Evolutionary conservation across 2,888 invertebrate species (phyloP).

Genomic region (Piscicola geometra): DNA sequence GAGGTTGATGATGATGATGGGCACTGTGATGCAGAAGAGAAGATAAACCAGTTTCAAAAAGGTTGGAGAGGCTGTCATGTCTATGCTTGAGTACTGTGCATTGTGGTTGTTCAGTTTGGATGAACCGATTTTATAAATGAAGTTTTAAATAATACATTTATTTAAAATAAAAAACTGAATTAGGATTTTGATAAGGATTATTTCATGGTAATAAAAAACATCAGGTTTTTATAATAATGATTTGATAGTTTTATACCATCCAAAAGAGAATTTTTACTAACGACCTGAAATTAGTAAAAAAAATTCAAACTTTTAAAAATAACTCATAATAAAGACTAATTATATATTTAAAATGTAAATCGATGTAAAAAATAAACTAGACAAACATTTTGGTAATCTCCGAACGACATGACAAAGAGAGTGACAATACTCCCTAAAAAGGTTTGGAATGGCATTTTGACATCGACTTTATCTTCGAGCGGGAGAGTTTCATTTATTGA

Average conservation of each 20-base stretch:
- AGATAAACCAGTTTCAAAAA: conserved; percentile 93
- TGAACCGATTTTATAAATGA: too few relatives aligned
- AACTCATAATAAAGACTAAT: too few relatives aligned
- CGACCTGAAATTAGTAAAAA: too few relatives aligned
- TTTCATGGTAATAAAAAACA: neutral
- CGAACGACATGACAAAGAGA: conserved; percentile 91
- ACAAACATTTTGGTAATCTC: conserved; percentile 63
- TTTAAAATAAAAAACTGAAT: too few relatives aligned
- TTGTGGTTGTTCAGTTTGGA: neutral
- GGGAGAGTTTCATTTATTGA: too few relatives aligned
- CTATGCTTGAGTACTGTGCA: conserved; percentile 83
- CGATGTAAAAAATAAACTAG: too few relatives aligned
- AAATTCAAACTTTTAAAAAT: too few relatives aligned
- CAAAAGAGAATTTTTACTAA: too few relatives aligned
- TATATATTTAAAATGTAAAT: too few relatives aligned
- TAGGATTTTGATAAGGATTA: neutral
- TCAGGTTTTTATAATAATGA: neutral
- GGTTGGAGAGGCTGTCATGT: conserved; percentile 81
- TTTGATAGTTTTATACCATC: neutral
- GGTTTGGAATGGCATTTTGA: conserved; percentile 67
- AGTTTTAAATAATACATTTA: too few relatives aligned
- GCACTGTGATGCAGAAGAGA: conserved; percentile 94
- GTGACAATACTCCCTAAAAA: conserved; percentile 94
- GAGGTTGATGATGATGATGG: conserved; percentile 90
- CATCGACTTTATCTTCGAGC: too few relatives aligned